phyloP scores from a whole-genome alignment of 2,113 vertebrate genomes.

The Halcyon senegalensis region DNA sequence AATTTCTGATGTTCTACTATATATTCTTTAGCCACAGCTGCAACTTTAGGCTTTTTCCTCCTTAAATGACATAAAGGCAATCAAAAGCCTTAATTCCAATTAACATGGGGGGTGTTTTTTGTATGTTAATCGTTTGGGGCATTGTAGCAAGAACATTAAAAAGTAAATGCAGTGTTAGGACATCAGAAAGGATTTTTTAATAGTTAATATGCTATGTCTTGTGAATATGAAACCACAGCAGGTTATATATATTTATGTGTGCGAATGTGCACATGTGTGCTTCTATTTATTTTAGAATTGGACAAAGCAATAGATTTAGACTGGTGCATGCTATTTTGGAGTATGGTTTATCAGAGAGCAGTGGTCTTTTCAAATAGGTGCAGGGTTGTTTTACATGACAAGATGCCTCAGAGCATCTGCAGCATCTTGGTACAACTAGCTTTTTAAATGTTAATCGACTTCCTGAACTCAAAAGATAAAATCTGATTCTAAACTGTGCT shows the following conservation, averaged over 20 bases:
- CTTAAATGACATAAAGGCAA: not conserved
- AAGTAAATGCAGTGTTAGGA: not conserved
- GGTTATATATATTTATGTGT: not conserved
- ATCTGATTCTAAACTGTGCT: not conserved
- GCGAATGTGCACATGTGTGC: not conserved
- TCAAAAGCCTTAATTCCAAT: not conserved
- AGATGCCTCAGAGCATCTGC: not conserved
- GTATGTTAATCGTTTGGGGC: not conserved
- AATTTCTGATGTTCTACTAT: not conserved
- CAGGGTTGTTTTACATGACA: not conserved
- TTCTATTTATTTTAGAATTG: not conserved
- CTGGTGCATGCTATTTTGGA: not conserved
- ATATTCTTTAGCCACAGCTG: not conserved
- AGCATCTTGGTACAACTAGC: not conserved
- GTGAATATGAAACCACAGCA: not conserved
- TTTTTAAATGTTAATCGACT: constrained; percentile 20
- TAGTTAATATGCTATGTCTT: not conserved
- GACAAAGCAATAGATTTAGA: not conserved
- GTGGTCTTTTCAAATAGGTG: not conserved
- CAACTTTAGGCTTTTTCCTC: not conserved
- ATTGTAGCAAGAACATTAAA: not conserved
- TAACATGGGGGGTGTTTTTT: not conserved
- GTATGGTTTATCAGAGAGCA: not conserved
- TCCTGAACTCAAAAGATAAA: not conserved
- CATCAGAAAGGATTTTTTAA: not conserved